Conservation (phyloP, 2,113 vertebrate genomes). For the Thalassoma bifasciatum region DNA sequence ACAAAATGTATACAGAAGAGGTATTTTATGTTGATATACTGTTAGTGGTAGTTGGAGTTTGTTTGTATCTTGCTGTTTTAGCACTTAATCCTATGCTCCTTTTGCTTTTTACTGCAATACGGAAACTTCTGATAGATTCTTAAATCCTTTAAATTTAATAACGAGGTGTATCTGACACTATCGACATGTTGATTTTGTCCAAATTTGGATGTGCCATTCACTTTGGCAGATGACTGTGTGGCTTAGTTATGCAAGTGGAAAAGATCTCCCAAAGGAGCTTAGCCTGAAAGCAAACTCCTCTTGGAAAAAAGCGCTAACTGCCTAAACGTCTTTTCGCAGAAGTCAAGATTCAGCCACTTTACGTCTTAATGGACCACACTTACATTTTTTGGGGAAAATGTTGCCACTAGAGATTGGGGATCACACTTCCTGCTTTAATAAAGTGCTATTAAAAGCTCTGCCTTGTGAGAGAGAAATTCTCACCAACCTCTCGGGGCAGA, state of each 20-base stretch:
- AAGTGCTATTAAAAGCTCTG: no score
- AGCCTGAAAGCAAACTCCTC: constrained; percentile 15
- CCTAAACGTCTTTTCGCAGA: constrained; percentile 7
- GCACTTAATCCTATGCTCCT: neutral
- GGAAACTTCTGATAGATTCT: neutral
- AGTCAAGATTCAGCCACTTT: constrained; percentile 31
- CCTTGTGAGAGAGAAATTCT: neutral
- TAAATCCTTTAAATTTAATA: neutral
- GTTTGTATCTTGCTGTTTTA: neutral
- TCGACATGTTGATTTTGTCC: neutral
- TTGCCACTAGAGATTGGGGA: neutral
- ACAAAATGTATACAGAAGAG: neutral
- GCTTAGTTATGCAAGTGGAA: constrained; percentile 42
- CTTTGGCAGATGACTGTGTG: constrained; percentile 32
- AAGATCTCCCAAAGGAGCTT: constrained; percentile 61
- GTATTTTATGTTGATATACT: neutral
- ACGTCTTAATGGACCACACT: neutral
- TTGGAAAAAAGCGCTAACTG: neutral
- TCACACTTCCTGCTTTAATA: neutral
- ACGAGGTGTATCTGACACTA: neutral
- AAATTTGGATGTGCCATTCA: neutral
- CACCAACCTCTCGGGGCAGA: neutral
- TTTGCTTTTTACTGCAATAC: neutral
- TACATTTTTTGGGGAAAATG: neutral
- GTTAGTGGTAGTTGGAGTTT: neutral